Percentiles rank a stretch among this genome's conserved stretches.
These are phyloP conservation scores for Aphelenchoides fujianensis DNA, from an alignment of 1,140 invertebrate genomes.

Conservation along the genomic window DNA sequence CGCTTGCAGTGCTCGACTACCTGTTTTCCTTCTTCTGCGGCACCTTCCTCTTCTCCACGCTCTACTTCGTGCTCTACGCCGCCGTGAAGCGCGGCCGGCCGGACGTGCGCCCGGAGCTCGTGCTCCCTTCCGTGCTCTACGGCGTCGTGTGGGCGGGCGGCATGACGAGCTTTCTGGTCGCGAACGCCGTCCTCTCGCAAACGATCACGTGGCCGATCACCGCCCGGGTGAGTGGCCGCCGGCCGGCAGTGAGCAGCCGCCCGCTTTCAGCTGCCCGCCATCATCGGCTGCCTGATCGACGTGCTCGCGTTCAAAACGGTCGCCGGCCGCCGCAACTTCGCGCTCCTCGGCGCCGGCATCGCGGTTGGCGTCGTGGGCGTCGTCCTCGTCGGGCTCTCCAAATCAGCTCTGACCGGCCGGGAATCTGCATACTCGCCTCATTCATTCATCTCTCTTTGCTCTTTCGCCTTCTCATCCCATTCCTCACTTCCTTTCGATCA, in stretches of 20 bases:
- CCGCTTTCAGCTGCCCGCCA: conserved; percentile 48
- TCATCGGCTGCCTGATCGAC: conserved; percentile 45
- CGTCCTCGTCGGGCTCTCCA: conserved; percentile 41
- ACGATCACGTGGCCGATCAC: conserved; percentile 54
- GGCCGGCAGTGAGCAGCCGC: too few species aligned
- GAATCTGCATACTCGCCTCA: too few species aligned
- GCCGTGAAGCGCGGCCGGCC: conserved; percentile 35
- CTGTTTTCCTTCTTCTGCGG: conserved; percentile 55
- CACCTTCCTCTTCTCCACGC: conserved; percentile 51
- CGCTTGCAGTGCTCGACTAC: conserved; percentile 53
- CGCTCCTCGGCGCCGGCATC: conserved; percentile 38
- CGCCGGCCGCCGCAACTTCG: conserved; percentile 34
- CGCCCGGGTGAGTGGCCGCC: conserved; percentile 39
- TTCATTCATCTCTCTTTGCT: too few species aligned
- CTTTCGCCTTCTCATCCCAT: too few species aligned
- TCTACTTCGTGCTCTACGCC: conserved; percentile 53
- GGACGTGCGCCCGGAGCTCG: conserved; percentile 37
- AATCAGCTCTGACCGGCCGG: conserved; percentile 27
- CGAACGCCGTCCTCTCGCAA: conserved; percentile 48
- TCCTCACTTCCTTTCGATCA: too few species aligned
- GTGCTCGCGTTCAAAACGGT: conserved; percentile 42
- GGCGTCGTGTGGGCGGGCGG: conserved; percentile 48
- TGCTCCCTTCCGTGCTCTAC: conserved; percentile 52
- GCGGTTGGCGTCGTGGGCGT: conserved; percentile 37
- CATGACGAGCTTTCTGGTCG: conserved; percentile 56